These are phyloP conservation scores for Stigmatopora nigra DNA, from an alignment of 2,113 vertebrate genomes.

Conservation along the genomic window DNA sequence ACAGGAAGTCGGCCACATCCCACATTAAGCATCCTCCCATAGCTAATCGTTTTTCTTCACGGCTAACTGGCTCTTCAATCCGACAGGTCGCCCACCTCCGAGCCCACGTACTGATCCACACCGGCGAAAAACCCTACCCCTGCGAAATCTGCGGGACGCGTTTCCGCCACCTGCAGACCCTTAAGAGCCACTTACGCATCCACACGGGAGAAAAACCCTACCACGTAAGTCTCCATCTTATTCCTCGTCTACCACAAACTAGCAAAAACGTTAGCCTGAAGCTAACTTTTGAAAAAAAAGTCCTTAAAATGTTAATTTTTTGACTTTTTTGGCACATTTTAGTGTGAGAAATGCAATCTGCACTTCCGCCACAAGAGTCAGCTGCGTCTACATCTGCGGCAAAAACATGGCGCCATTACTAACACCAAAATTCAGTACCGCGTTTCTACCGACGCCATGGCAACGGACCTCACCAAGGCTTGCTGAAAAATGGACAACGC, in stretches of 20 bases:
- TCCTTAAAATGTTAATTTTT: neutral
- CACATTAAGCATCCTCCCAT: neutral
- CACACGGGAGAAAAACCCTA: slow-evolving; percentile 98
- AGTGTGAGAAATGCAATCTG: slow-evolving; percentile 99
- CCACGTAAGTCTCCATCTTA: slow-evolving; percentile 75
- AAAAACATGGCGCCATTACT: slow-evolving; percentile 98
- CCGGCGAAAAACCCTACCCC: slow-evolving; percentile 95
- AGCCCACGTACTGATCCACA: slow-evolving; percentile 94
- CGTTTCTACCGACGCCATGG: slow-evolving; percentile 75
- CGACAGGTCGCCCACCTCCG: slow-evolving; percentile 91
- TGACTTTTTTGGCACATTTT: neutral
- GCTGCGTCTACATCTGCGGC: slow-evolving; percentile 88
- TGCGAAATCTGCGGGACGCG: slow-evolving; percentile 97
- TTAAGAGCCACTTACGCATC: slow-evolving; percentile 96
- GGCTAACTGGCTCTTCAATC: neutral
- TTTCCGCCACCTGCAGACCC: slow-evolving; percentile 93
- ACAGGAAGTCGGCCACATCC: neutral
- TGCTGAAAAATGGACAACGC: slow-evolving; percentile 68
- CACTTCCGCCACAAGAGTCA: slow-evolving; percentile 99
- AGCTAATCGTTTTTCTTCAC: neutral
- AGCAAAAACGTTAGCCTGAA: too few species aligned
- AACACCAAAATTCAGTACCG: slow-evolving; percentile 99
- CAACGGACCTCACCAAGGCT: slow-evolving; percentile 81
- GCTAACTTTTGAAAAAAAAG: too few species aligned
- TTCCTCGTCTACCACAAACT: too few species aligned